phyloP scores from a whole-genome alignment of 2,888 invertebrate species.

The Xestia rhomboidea region DNA sequence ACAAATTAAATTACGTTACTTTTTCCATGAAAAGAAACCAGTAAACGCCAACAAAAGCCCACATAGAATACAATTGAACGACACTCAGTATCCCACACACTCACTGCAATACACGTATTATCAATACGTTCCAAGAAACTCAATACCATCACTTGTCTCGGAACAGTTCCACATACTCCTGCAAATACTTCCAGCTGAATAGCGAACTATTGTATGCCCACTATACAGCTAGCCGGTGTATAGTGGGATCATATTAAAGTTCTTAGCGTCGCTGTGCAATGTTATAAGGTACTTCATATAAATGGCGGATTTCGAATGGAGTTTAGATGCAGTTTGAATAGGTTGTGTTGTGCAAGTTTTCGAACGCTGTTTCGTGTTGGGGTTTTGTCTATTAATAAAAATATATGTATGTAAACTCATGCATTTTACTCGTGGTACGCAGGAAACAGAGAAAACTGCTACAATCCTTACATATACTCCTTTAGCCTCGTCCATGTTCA shows the following conservation, averaged over 20 bases:
- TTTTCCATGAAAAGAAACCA: background rate
- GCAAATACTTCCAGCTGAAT: conserved; percentile 10
- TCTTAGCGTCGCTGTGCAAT: background rate
- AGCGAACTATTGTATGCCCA: background rate
- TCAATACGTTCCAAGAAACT: conserved; percentile 21
- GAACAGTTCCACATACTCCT: conserved; percentile 1
- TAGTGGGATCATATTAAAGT: conserved; percentile 1
- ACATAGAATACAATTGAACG: background rate
- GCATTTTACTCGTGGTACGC: background rate
- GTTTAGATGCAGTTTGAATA: conserved; percentile 12
- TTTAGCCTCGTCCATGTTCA: background rate
- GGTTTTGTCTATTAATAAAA: background rate
- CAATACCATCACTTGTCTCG: conserved; percentile 19
- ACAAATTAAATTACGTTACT: background rate
- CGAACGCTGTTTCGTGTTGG: background rate
- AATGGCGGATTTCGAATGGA: conserved; percentile 12
- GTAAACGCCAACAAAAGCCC: background rate
- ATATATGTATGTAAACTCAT: background rate
- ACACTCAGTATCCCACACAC: background rate
- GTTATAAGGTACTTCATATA: conserved; percentile 14
- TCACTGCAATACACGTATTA: background rate
- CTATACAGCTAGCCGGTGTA: background rate
- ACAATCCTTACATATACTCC: background rate
- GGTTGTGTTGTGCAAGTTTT: background rate
- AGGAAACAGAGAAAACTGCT: background rate